phyloP scores from a whole-genome alignment of 2,113 vertebrate genomes.

The Oncorhynchus mykiss region DNA sequence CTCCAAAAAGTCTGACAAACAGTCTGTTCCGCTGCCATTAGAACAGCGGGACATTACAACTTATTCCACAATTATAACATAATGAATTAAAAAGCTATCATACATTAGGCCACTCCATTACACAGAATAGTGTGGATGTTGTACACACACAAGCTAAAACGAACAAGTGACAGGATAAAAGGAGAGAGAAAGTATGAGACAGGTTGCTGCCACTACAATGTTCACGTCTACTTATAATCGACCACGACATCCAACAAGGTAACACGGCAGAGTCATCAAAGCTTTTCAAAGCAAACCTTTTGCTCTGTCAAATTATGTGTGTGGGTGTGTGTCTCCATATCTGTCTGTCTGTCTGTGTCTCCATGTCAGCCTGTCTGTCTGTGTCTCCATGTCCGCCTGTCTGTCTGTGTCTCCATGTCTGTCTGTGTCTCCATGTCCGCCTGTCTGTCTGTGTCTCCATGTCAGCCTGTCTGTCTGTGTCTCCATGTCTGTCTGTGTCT shows the following conservation, averaged over 20 bases:
- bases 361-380: no score
- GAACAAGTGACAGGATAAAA: conserved; percentile 19
- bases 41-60: no score
- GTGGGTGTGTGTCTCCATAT: conserved; percentile 1
- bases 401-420: not conserved
- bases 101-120: no score
- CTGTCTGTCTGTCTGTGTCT: no score
- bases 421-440: not conserved
- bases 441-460: not conserved
- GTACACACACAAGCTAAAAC: no score
- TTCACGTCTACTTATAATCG: conserved; percentile 32
- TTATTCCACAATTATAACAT: no score
- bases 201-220: conserved; percentile 30
- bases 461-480: not conserved
- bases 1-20: no score
- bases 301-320: conserved; percentile 49
- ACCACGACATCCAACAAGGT: conserved; percentile 51
- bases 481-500: not conserved
- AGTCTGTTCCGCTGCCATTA: no score
- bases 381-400: no score
- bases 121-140: no score
- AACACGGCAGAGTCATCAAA: conserved; percentile 53
- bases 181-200: conserved; percentile 38
- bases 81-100: no score
- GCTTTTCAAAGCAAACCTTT: conserved; percentile 41